Percentiles rank a stretch among this genome's conserved stretches.
Conservation (phyloP, 2,888 invertebrate genomes). For the Sphinx pinastri region DNA sequence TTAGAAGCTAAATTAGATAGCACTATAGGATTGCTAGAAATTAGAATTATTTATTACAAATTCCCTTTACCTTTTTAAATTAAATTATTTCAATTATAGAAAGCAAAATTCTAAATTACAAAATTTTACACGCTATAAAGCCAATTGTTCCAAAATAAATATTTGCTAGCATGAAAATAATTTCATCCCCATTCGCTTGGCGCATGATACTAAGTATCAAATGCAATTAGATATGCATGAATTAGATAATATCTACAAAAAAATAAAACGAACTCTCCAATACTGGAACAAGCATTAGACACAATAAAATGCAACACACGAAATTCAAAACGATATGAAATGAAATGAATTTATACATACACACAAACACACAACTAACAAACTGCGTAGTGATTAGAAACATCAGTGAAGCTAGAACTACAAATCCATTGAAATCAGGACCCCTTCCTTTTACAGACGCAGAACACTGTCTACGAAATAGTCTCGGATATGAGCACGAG, state of each 20-base stretch:
- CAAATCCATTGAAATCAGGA: slow-evolving; percentile 84
- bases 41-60: slow-evolving; percentile 33
- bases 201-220: slow-evolving; percentile 46
- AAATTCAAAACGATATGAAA: slow-evolving; percentile 37
- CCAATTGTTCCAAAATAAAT: slow-evolving; percentile 4
- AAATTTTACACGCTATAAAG: neutral
- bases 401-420: slow-evolving; percentile 70
- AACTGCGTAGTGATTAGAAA: slow-evolving; percentile 56
- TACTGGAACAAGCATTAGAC: neutral
- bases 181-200: slow-evolving; percentile 51
- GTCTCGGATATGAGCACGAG: slow-evolving; percentile 98
- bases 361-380: slow-evolving; percentile 53
- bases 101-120: neutral
- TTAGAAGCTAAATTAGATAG: slow-evolving; percentile 61
- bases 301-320: slow-evolving; percentile 24
- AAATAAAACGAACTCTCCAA: neutral
- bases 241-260: slow-evolving; percentile 29
- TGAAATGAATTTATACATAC: slow-evolving; percentile 38
- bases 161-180: slow-evolving; percentile 36
- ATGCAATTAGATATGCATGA: slow-evolving; percentile 39
- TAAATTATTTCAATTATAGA: neutral
- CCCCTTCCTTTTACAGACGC: slow-evolving; percentile 91
- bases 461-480: slow-evolving; percentile 98
- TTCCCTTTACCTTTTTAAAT: neutral
- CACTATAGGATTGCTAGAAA: slow-evolving; percentile 46